A percentile compares a stretch with the other conserved stretches of the same genome.
These are phyloP conservation scores for Byasa hedistus DNA, from an alignment of 2,888 invertebrate species.

Conservation along the genomic window DNA sequence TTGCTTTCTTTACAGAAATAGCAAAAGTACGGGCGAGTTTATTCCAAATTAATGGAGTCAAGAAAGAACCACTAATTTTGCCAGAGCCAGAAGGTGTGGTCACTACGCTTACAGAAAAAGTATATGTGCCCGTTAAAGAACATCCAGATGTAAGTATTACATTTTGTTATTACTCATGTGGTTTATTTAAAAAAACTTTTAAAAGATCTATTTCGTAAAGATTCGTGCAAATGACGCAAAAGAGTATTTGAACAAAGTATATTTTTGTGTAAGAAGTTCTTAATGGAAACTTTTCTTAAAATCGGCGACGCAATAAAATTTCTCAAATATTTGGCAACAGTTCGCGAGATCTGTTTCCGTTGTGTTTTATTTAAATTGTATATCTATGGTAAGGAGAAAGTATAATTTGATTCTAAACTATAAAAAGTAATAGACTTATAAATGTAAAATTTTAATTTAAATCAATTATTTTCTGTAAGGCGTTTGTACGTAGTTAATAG, in stretches of 20 bases:
- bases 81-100: conserved; percentile 95
- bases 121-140: conserved; percentile 99
- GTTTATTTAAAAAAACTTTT: neutral
- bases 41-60: conserved; percentile 99
- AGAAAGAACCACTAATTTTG: conserved; percentile 94
- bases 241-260: neutral
- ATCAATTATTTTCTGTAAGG: neutral
- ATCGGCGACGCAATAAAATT: conserved; percentile 1
- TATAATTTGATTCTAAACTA: conserved; percentile 4
- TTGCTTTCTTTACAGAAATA: conserved; percentile 90
- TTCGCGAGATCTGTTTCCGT: neutral
- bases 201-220: neutral
- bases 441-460: neutral
- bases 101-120: conserved; percentile 98
- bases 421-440: conserved; percentile 9
- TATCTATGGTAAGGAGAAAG: conserved; percentile 19
- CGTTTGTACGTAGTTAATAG: neutral
- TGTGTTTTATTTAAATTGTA: neutral
- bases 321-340: conserved; percentile 3
- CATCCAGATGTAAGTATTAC: conserved; percentile 98
- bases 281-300: neutral
- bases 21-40: conserved; percentile 97
- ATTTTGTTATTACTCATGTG: neutral
- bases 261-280: neutral
- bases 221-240: neutral